phyloP scores from a whole-genome alignment of 2,113 vertebrate species.

The Cyanoramphus novaezelandiae region DNA sequence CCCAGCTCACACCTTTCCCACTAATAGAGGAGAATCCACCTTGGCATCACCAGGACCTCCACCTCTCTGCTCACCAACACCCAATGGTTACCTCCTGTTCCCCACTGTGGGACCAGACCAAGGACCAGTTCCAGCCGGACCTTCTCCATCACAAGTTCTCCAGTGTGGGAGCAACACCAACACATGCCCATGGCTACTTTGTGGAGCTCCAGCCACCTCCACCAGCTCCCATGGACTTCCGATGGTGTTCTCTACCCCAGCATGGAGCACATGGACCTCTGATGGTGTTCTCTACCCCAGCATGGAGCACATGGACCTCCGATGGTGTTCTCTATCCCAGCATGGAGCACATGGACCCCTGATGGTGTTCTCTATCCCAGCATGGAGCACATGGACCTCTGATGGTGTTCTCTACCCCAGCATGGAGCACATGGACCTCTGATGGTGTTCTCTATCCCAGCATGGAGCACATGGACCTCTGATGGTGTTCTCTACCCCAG shows the following conservation, averaged over 20 bases:
- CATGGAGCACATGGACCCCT: not conserved
- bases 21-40: not conserved
- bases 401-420: too few species aligned
- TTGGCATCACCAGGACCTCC: not conserved
- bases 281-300: not conserved
- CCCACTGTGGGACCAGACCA: not conserved
- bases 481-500: too few species aligned
- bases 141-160: not conserved
- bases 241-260: not conserved
- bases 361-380: too few species aligned
- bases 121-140: not conserved
- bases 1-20: not conserved
- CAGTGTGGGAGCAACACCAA: rapidly evolving
- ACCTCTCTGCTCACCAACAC: not conserved
- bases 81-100: not conserved
- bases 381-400: not conserved
- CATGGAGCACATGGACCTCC: not conserved
- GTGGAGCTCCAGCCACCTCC: not conserved
- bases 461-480: too few species aligned
- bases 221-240: not conserved
- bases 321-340: too few species aligned
- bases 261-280: not conserved
- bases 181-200: rapidly evolving
- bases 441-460: too few species aligned
- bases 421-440: not conserved